These are phyloP conservation scores for Typhlichthys subterraneus DNA, from an alignment of 2,797 vertebrate genomes.

Conservation along the genomic window DNA sequence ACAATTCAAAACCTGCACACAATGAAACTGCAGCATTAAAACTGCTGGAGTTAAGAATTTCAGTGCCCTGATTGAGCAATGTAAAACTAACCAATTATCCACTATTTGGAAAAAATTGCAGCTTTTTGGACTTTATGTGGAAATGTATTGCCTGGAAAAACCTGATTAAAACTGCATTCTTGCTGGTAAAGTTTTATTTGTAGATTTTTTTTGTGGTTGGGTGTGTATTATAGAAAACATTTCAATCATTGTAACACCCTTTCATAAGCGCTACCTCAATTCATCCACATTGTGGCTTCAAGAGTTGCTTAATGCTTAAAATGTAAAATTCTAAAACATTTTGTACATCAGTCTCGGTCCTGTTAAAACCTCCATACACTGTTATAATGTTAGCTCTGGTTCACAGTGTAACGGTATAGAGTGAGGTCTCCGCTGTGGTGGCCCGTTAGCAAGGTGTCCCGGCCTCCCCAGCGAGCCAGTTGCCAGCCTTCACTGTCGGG, in stretches of 20 bases:
- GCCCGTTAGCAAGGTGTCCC: constrained; percentile 53
- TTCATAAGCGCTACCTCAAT: too few relatives aligned
- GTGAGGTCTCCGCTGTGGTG: constrained; percentile 65
- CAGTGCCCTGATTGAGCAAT: neutral
- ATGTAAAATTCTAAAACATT: neutral
- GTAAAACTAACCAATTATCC: neutral
- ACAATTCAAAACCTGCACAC: too few relatives aligned
- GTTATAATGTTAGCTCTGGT: neutral
- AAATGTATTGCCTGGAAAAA: too few relatives aligned
- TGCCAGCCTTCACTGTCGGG: constrained; percentile 59
- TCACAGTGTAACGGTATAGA: constrained; percentile 33
- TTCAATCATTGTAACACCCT: too few relatives aligned
- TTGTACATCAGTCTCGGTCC: neutral
- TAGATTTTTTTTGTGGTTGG: too few relatives aligned
- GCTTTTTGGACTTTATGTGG: too few relatives aligned
- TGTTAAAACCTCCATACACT: neutral
- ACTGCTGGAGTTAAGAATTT: neutral
- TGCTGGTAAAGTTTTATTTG: too few relatives aligned
- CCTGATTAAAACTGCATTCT: too few relatives aligned
- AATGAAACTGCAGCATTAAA: too few relatives aligned
- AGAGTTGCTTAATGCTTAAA: neutral
- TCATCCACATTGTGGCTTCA: too few relatives aligned
- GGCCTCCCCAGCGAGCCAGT: constrained; percentile 60
- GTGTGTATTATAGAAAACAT: too few relatives aligned
- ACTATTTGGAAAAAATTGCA: too few relatives aligned